Evolutionary conservation across 2,888 invertebrate species (phyloP), one percentile per base, ranked within the genome.

Genomic region (Carabus problematicus): DNA sequence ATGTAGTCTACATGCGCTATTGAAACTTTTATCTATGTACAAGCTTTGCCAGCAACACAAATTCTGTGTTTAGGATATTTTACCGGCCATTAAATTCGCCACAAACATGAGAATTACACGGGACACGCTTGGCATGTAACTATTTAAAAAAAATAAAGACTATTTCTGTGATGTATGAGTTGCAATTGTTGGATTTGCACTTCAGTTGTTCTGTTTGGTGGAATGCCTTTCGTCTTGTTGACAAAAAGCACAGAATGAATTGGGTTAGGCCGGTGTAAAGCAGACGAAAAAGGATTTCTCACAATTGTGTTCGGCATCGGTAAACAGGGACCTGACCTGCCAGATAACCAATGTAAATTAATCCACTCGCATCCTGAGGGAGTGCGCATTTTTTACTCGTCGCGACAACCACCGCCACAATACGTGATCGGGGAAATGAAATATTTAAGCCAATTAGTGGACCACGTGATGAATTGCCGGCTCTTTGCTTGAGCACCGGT

Each of bases 401-500:
- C 49, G 60, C 19, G n/a, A 29, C 42, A 19, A 60, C 16, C 45
- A 16, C 14, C 60, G 16, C 43, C 8, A 45, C 16, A 43, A n/a
- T 49, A 19, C 47, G 16, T 42, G 19, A 19, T 14, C 4, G 42
- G 62, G 14, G 39, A 62, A 54, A 52, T 64, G 55, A 64, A 64
- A 64, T 64, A 64, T 64, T 64, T 64, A 64, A 55, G 54, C 55
- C 64, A 64, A 64, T 64, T 64, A 64, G 40, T 43, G 49, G 54
- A 60, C 60, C 59, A 59, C 59, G 42, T 59, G 42, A 55, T 55
- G 55, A 55, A 55, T 55, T 55, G 55, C 55, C n/a, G 29, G 55
- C 2, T 45, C 29, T 29, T 6, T 29, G 29, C 29, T 12, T n/a
- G 14, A 45, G 3, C 6, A 14, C 45, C 45, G 14, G 45, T 45